Evolutionary conservation across 2,797 vertebrate species (phyloP).

Genomic region (Octomys mimax): DNA sequence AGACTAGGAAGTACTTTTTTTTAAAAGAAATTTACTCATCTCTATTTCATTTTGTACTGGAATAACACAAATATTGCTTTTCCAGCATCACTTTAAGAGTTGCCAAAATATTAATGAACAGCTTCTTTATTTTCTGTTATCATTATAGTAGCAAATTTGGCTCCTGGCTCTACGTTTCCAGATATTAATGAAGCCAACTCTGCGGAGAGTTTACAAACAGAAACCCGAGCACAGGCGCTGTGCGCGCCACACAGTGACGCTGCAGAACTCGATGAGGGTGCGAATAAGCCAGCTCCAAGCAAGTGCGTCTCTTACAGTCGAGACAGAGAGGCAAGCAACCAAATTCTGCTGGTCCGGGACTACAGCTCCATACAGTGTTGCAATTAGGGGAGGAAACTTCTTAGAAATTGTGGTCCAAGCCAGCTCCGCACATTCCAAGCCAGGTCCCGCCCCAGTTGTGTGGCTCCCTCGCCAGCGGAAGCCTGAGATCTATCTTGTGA

Average conservation of each 20-base stretch:
- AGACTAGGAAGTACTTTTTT: background rate
- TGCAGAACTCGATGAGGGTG: background rate
- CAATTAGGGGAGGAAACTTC: background rate
- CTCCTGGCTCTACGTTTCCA: slow-evolving; percentile 23
- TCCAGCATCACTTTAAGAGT: slow-evolving; percentile 10
- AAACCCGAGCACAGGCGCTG: background rate
- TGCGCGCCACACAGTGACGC: background rate
- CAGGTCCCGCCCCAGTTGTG: background rate
- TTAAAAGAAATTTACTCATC: background rate
- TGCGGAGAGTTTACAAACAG: slow-evolving; percentile 43
- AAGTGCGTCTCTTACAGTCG: background rate
- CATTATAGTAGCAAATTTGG: slow-evolving; percentile 61
- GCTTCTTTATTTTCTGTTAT: slow-evolving; percentile 55
- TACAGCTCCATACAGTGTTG: no score
- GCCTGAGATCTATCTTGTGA: background rate
- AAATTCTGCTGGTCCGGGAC: background rate
- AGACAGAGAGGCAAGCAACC: background rate
- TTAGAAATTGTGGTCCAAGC: background rate
- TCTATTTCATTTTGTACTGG: slow-evolving; percentile 57
- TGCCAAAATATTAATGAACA: slow-evolving; percentile 75
- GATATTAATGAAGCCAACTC: slow-evolving; percentile 27
- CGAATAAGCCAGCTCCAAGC: background rate
- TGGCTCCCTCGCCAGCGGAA: no score
- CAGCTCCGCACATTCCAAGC: background rate
- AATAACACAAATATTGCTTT: slow-evolving; percentile 66